Evolutionary conservation across 2,888 invertebrate species (phyloP).

Genomic region (Hydropsyche betteni): DNA sequence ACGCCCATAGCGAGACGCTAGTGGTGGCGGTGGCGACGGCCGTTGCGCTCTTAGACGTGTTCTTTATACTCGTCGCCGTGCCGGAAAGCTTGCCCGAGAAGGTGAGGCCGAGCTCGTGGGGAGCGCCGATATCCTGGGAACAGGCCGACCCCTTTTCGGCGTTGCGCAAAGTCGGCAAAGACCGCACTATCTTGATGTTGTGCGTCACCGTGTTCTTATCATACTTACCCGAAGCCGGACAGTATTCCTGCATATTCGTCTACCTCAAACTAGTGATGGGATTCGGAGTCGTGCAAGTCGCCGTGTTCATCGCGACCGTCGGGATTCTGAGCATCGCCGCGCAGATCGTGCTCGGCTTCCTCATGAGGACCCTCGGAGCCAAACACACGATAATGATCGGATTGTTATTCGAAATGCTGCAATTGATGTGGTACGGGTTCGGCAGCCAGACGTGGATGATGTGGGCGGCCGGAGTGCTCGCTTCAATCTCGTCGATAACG

Average conservation of each 20-base stretch:
- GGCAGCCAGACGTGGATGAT: conserved; percentile 98
- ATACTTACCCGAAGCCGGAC: conserved; percentile 97
- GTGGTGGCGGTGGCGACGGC: conserved; percentile 96
- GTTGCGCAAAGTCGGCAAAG: conserved; percentile 90
- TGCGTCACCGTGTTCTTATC: conserved; percentile 98
- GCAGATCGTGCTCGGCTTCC: conserved; percentile 85
- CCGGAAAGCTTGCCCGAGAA: conserved; percentile 98
- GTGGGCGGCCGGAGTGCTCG: conserved; percentile 98
- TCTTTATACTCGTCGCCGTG: conserved; percentile 97
- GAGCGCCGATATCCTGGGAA: conserved; percentile 94
- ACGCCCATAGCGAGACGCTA: conserved; percentile 82
- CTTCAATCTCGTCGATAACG: conserved; percentile 94
- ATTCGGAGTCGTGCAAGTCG: conserved; percentile 94
- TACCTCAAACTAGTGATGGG: conserved; percentile 98
- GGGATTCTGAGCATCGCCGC: conserved; percentile 96
- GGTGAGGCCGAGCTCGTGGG: conserved; percentile 78
- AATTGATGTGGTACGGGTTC: conserved; percentile 97
- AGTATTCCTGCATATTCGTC: conserved; percentile 99
- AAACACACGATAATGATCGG: conserved; percentile 98
- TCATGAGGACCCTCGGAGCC: conserved; percentile 87
- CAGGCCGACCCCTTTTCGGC: conserved; percentile 97
- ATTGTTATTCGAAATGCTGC: conserved; percentile 94
- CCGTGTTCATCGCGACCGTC: conserved; percentile 96
- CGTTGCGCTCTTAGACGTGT: conserved; percentile 94
- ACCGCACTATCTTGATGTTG: conserved; percentile 94